Conservation (phyloP, 1,140 invertebrate genomes). For the Drosophila sp. region DNA sequence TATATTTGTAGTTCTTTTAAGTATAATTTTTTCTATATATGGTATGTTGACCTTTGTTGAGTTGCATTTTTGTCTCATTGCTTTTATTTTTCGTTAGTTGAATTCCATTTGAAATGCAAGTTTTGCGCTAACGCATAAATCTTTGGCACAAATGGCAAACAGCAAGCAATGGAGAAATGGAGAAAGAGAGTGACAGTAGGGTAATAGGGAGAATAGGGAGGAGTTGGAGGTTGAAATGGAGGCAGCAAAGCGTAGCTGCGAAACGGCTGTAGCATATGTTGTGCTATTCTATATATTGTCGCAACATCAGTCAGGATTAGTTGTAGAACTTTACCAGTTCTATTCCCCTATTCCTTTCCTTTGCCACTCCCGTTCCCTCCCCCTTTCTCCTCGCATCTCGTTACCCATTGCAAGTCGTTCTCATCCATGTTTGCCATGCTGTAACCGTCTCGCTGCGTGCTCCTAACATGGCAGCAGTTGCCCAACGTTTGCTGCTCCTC, state of each 20-base stretch:
- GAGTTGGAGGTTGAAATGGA: slow-evolving; percentile 13
- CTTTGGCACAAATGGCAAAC: slow-evolving; percentile 73
- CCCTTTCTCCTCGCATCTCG: neutral
- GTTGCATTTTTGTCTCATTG: slow-evolving; percentile 28
- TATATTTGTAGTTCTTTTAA: too few relatives aligned
- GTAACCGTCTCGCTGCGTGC: slow-evolving; percentile 78
- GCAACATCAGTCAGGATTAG: slow-evolving; percentile 82
- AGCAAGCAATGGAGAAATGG: slow-evolving; percentile 28
- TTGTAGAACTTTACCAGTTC: slow-evolving; percentile 75
- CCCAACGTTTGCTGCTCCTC: slow-evolving; percentile 34
- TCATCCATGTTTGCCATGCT: slow-evolving; percentile 77
- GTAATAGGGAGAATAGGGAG: slow-evolving; percentile 3
- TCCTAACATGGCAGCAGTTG: slow-evolving; percentile 70
- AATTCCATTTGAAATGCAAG: slow-evolving; percentile 76
- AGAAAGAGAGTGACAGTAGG: neutral
- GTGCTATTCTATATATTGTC: slow-evolving; percentile 78
- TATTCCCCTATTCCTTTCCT: slow-evolving; percentile 40
- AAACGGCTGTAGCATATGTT: slow-evolving; percentile 75
- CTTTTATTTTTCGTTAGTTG: slow-evolving; percentile 48
- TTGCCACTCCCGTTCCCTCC: neutral
- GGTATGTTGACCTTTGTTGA: slow-evolving; percentile 17
- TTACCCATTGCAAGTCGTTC: slow-evolving; percentile 41
- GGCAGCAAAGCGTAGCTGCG: slow-evolving; percentile 75
- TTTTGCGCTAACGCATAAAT: slow-evolving; percentile 79
- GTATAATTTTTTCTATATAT: too few relatives aligned